Evolutionary conservation across 2,888 invertebrate species (phyloP), one percentile per base, ranked within the genome.

Genomic region (Diarsia dahlii): DNA sequence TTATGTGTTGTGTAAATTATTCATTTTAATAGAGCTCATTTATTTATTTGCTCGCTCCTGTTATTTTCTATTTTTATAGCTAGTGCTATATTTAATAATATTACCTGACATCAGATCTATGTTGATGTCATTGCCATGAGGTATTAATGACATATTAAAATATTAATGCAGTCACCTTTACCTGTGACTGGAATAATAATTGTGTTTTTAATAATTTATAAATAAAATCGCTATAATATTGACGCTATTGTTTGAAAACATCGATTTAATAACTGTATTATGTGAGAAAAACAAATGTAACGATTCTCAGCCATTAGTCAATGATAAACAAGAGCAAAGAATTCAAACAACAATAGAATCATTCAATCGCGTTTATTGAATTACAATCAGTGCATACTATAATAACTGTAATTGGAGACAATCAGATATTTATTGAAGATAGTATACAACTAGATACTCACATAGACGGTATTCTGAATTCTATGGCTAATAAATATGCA

Each of bases 261-360:
- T 39, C 9, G 9, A 39, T 23, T 52, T 12, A 77, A 58, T 62
- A 48, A 58, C 54, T 54, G 13, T n/a, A 46, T 48, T 50, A 64
- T 23, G 18, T 46, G 15, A 66, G n/a, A n/a, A 75, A 64, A 13
- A 9, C 45, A 20, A 64, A 52, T 80, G 20, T 45, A 54, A 34
- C 60, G 45, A 63, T 67, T 70, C 62, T 46, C 23, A 28, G 48
- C 20, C 28, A 70, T 69, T 70, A 69, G 23, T 34, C 45, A 64
- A 56, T 39, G 28, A 56, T 45, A 60, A 71, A 71, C 15, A 67
- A 56, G 34, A 83, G 34, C 39, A 39, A 64, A 62, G 0, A 71
- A 74, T 64, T 82, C 60, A 66, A 72, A 70, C 18, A 69, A 84
- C 63, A 80, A 84, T 84, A 75, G 66, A 65, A 80, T 84, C 39